phyloP scores from a whole-genome alignment of 2,113 vertebrate species.

The Variabilichromis moorii region DNA sequence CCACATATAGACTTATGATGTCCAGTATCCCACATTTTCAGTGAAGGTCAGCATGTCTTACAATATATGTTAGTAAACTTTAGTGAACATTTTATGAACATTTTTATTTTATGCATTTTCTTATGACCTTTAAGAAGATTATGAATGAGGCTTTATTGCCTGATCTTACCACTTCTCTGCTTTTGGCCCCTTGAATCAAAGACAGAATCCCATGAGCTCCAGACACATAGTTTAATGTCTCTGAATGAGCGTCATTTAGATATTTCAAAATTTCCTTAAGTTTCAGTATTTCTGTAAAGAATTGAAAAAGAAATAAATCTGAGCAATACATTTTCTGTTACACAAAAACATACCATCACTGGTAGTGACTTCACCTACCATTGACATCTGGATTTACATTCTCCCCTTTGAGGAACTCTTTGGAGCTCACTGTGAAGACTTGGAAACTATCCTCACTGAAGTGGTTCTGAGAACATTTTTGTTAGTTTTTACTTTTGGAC shows the following conservation, averaged over 20 bases:
- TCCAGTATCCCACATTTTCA: not conserved
- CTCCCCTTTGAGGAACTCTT: not conserved
- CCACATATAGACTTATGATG: not conserved
- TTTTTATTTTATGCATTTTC: not conserved
- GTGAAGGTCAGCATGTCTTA: not conserved
- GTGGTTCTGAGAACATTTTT: not conserved
- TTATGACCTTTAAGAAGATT: not conserved
- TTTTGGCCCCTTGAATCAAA: not conserved
- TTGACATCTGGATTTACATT: not conserved
- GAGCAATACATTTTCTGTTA: not conserved
- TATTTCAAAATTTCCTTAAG: not conserved
- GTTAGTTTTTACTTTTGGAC: not conserved
- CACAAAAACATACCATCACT: not conserved
- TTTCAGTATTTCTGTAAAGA: not conserved
- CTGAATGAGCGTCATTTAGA: not conserved
- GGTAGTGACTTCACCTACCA: not conserved
- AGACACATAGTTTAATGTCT: slow-evolving; percentile 9
- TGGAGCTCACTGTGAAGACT: slow-evolving; percentile 41
- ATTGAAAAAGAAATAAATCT: not conserved
- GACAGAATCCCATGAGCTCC: slow-evolving; percentile 16
- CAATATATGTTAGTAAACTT: not conserved
- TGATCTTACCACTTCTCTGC: not conserved
- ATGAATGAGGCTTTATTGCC: not conserved
- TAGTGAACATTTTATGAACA: not conserved
- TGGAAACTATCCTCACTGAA: not conserved